A percentile compares a stretch with the other conserved stretches of the same genome.
These are phyloP conservation scores for Callionymus lyra DNA, from an alignment of 2,113 vertebrate species.

Conservation along the genomic window DNA sequence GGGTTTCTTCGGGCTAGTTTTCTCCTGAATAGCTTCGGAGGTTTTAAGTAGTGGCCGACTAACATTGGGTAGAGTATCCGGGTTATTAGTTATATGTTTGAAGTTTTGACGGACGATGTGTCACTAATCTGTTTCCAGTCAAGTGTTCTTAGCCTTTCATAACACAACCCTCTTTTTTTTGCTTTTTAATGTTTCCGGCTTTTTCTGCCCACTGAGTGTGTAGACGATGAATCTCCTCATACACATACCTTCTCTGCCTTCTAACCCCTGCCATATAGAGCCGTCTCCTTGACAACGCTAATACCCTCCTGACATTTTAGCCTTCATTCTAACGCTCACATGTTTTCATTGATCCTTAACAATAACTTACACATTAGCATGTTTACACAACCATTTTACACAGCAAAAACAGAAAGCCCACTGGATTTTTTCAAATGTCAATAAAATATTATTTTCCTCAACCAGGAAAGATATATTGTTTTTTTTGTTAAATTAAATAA, in stretches of 20 bases:
- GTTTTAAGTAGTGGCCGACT: slow-evolving; percentile 1
- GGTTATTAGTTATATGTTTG: neutral
- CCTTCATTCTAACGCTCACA: slow-evolving; percentile 44
- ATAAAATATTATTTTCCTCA: neutral
- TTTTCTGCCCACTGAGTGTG: slow-evolving; percentile 24
- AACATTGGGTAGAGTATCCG: neutral
- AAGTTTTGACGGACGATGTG: too few species aligned
- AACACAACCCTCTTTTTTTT: too few species aligned
- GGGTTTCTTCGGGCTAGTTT: slow-evolving; percentile 38
- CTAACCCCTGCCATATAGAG: slow-evolving; percentile 30
- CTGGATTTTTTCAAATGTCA: neutral
- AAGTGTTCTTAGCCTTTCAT: too few species aligned
- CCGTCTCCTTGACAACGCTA: slow-evolving; percentile 48
- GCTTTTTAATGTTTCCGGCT: slow-evolving; percentile 4
- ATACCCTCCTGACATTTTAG: slow-evolving; percentile 49
- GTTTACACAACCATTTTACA: slow-evolving; percentile 10
- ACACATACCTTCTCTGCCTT: slow-evolving; percentile 35
- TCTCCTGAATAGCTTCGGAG: neutral
- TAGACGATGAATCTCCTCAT: slow-evolving; percentile 39
- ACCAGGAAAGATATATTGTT: too few species aligned
- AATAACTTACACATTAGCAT: slow-evolving; percentile 36
- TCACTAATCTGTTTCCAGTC: too few species aligned
- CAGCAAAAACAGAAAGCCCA: neutral
- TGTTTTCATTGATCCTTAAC: slow-evolving; percentile 44
- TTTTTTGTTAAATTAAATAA: too few species aligned